Evolutionary conservation across 2,797 vertebrate genomes (phyloP).

Genomic region (Lepus townsendii): DNA sequence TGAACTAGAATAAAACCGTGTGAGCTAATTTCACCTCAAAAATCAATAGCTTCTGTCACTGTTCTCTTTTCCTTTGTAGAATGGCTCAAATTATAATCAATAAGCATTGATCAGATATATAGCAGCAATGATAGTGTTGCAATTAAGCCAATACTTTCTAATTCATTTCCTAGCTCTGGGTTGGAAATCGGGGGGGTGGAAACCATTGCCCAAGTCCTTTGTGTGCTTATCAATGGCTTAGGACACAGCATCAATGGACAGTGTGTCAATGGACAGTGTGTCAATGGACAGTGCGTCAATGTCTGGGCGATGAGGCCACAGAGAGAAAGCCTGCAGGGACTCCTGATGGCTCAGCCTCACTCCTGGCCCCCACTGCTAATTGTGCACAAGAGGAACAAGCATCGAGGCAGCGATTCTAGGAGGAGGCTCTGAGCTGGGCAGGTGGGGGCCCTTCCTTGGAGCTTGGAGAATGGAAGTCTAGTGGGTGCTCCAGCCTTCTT

Average conservation of each 20-base stretch:
- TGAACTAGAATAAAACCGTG: conserved; percentile 3
- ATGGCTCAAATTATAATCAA: neutral
- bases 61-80: conserved; percentile 10
- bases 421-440: neutral
- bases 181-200: neutral
- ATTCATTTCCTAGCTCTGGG: neutral
- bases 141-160: neutral
- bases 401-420: no score
- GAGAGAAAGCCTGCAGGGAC: neutral
- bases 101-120: neutral
- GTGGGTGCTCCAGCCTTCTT: neutral
- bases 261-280: no score
- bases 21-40: conserved; percentile 2
- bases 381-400: neutral
- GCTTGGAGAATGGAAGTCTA: neutral
- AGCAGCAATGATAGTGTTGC: neutral
- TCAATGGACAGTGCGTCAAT: no score
- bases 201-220: neutral
- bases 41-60: neutral
- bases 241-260: no score
- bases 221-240: neutral
- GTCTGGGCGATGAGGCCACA: neutral
- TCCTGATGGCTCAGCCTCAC: neutral
- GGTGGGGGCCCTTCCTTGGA: neutral
- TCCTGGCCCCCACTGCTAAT: neutral